Percentiles rank a stretch among this genome's conserved stretches.
These are phyloP conservation scores for Cantharis nigra DNA, from an alignment of 2,888 invertebrate species.

Conservation along the genomic window DNA sequence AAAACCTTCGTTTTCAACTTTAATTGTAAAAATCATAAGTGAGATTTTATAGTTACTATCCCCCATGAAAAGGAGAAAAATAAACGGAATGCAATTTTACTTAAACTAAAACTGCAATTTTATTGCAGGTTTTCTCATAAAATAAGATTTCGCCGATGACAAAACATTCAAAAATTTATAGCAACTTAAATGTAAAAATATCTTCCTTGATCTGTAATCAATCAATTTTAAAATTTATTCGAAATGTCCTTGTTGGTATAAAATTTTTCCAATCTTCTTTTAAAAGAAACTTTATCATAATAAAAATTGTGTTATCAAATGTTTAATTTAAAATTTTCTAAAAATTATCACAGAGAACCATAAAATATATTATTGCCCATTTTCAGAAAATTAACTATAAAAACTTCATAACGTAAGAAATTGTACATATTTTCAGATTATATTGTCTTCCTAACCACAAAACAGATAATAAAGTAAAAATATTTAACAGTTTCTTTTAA, in stretches of 20 bases:
- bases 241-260: neutral
- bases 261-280: neutral
- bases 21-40: neutral
- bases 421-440: conserved; percentile 31
- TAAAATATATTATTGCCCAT: neutral
- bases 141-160: neutral
- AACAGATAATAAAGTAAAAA: conserved; percentile 35
- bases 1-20: neutral
- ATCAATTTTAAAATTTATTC: neutral
- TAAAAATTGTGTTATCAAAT: neutral
- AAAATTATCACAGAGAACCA: neutral
- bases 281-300: neutral
- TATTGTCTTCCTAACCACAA: conserved; percentile 32
- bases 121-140: neutral
- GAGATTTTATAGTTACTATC: neutral
- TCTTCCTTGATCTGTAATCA: neutral
- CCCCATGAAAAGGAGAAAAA: neutral
- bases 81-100: neutral
- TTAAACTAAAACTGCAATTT: neutral
- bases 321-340: neutral
- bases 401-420: conserved; percentile 36
- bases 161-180: neutral
- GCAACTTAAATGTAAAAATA: neutral
- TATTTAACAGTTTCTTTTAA: conserved; percentile 37
- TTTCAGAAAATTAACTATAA: conserved; percentile 39